Percentiles rank a stretch among this genome's conserved stretches.
Conservation (phyloP, 2,797 vertebrate genomes). For the Hippoglossus hippoglossus region DNA sequence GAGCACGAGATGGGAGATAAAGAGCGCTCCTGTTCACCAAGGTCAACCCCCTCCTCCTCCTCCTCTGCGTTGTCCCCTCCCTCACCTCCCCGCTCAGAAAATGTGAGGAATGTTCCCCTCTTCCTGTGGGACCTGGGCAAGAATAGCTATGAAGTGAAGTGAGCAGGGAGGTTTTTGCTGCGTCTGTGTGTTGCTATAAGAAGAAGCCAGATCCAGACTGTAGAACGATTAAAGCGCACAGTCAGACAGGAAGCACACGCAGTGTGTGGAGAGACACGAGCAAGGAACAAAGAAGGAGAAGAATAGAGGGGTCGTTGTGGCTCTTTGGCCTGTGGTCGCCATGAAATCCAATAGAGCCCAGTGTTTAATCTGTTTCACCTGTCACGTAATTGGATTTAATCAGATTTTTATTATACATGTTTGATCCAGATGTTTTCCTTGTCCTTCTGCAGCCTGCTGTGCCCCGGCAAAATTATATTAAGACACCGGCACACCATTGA, state of each 20-base stretch:
- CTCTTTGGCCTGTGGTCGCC: slow-evolving; percentile 28
- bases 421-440: slow-evolving; percentile 62
- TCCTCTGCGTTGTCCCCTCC: slow-evolving; percentile 45
- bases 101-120: slow-evolving; percentile 84
- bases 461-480: slow-evolving; percentile 51
- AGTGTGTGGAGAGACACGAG: slow-evolving; percentile 57
- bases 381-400: slow-evolving; percentile 67
- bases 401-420: slow-evolving; percentile 39
- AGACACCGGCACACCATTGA: slow-evolving; percentile 44
- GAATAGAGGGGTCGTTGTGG: slow-evolving; percentile 25
- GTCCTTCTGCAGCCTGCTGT: slow-evolving; percentile 22
- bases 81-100: slow-evolving; percentile 72
- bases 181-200: slow-evolving; percentile 27
- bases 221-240: slow-evolving; percentile 54
- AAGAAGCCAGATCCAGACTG: slow-evolving; percentile 43
- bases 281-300: slow-evolving; percentile 49
- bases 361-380: slow-evolving; percentile 67
- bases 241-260: slow-evolving; percentile 71
- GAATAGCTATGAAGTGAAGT: slow-evolving; percentile 64
- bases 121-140: slow-evolving; percentile 85
- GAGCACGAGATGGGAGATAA: slow-evolving; percentile 57
- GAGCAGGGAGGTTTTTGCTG: slow-evolving; percentile 29
- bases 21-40: slow-evolving; percentile 56
- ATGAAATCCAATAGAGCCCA: slow-evolving; percentile 51
- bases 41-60: slow-evolving; percentile 61